Conservation (phyloP, 2,113 vertebrate genomes). For the Chascanopsetta lugubris region DNA sequence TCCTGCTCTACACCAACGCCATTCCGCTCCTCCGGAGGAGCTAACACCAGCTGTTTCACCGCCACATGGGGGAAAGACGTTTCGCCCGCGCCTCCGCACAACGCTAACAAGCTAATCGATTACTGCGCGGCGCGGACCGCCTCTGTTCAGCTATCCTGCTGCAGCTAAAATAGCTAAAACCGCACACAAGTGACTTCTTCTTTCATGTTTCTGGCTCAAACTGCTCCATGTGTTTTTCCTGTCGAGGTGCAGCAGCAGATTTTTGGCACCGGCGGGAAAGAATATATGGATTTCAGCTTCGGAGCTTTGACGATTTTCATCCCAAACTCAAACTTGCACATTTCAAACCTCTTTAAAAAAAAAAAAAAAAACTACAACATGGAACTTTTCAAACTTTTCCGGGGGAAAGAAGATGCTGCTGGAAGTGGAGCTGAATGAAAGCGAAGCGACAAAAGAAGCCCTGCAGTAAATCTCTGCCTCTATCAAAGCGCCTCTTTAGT, state of each 20-base stretch:
- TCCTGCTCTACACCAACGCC: not conserved
- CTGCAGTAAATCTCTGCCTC: conserved; percentile 26
- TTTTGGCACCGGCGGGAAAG: conserved; percentile 8
- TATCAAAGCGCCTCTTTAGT: conserved; percentile 40
- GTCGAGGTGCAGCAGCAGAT: not conserved
- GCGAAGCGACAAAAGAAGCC: not conserved
- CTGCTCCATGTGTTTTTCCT: not conserved
- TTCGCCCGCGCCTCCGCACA: conserved; percentile 21
- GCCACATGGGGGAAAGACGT: too few species aligned
- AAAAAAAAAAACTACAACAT: too few species aligned
- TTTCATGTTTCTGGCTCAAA: too few species aligned
- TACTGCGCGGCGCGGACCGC: too few species aligned
- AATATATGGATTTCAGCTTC: conserved; percentile 16
- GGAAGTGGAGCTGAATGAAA: conserved; percentile 23
- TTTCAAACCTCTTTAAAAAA: too few species aligned
- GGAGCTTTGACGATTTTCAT: too few species aligned
- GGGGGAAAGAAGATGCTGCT: conserved; percentile 9
- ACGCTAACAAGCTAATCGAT: not conserved
- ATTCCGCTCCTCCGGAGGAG: not conserved
- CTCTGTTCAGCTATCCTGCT: not conserved
- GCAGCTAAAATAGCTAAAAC: not conserved
- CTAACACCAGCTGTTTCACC: conserved; percentile 49
- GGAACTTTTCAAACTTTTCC: too few species aligned
- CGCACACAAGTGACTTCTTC: too few species aligned
- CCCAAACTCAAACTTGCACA: too few species aligned